Conservation (phyloP, 2,797 vertebrate genomes). For the Pseudomugil gertrudae region DNA sequence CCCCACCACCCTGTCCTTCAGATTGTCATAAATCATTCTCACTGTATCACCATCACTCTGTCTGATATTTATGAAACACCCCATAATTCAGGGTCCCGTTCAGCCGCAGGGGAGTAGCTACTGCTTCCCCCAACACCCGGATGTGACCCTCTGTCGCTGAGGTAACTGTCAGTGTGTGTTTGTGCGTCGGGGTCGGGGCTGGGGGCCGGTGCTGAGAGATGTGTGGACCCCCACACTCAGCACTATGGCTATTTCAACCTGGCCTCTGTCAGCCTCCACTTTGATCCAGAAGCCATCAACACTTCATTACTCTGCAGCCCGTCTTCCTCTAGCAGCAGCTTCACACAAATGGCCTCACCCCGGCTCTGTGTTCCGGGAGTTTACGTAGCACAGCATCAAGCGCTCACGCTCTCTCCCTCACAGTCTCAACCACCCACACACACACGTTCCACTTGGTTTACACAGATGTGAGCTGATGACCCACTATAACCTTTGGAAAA, state of each 20-base stretch:
- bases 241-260: conserved; percentile 65
- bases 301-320: conserved; percentile 78
- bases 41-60: conserved; percentile 69
- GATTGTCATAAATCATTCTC: conserved; percentile 75
- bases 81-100: conserved; percentile 64
- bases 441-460: conserved; percentile 50
- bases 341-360: conserved; percentile 70
- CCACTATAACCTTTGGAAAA: conserved; percentile 41
- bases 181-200: conserved; percentile 41
- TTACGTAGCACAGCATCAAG: conserved; percentile 30
- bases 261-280: conserved; percentile 73
- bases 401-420: conserved; percentile 7
- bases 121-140: conserved; percentile 53
- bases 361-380: conserved; percentile 42
- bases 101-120: conserved; percentile 56
- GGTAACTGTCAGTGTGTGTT: conserved; percentile 51
- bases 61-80: conserved; percentile 79
- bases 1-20: conserved; percentile 49
- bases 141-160: conserved; percentile 47
- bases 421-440: conserved; percentile 25
- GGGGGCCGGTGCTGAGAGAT: conserved; percentile 47
- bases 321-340: conserved; percentile 67
- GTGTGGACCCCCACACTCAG: conserved; percentile 75
- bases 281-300: conserved; percentile 78
- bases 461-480: conserved; percentile 67